Evolutionary conservation across 2,113 vertebrate species (phyloP).

Genomic region (Tyto alba): DNA sequence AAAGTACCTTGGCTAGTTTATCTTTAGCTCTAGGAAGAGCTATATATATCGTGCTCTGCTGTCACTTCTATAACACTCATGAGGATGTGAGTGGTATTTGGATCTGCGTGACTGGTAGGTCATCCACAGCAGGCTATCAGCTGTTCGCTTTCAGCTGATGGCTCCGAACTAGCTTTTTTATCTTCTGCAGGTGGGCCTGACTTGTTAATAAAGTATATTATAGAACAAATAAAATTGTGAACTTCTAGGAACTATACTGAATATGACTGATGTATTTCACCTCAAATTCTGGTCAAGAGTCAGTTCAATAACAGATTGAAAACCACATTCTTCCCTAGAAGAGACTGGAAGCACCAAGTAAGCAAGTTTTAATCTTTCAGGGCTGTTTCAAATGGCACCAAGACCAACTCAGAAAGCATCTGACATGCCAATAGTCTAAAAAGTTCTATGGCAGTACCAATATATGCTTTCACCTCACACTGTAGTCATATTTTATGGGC

Average conservation of each 20-base stretch:
- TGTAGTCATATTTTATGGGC: not conserved
- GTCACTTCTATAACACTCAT: not conserved
- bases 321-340: not conserved
- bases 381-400: not conserved
- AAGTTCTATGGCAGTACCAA: not conserved
- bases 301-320: not conserved
- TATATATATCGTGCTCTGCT: not conserved
- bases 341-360: not conserved
- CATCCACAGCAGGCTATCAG: not conserved
- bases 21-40: not conserved
- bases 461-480: not conserved
- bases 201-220: not conserved
- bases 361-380: not conserved
- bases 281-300: not conserved
- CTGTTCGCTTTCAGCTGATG: not conserved
- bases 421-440: not conserved
- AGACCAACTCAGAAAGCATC: not conserved
- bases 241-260: not conserved
- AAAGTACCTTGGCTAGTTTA: not conserved
- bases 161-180: not conserved
- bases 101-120: not conserved
- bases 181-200: not conserved
- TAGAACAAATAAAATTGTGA: not conserved
- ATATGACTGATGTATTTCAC: rapidly evolving
- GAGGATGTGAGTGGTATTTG: not conserved